Evolutionary conservation across 2,113 vertebrate genomes (phyloP).

Genomic region (Aspiorhynchus laticeps): DNA sequence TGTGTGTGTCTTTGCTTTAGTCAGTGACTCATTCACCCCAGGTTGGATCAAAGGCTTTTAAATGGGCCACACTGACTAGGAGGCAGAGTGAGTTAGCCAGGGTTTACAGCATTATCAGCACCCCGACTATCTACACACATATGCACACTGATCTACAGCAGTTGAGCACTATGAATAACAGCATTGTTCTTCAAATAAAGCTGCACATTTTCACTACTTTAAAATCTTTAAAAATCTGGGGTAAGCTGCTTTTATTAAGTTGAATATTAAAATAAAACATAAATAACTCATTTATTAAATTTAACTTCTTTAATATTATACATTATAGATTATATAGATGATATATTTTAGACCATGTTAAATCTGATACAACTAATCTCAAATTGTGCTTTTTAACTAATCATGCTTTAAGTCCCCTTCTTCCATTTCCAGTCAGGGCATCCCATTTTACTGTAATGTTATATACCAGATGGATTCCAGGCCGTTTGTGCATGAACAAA

Average conservation of each 20-base stretch:
- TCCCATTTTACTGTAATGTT: slow-evolving; percentile 34
- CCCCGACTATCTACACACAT: slow-evolving; percentile 40
- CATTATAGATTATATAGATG: background rate
- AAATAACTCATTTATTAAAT: background rate
- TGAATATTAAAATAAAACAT: background rate
- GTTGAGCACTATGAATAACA: slow-evolving; percentile 25
- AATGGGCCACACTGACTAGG: slow-evolving; percentile 37
- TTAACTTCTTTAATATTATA: background rate
- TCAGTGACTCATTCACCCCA: slow-evolving; percentile 56
- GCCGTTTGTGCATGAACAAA: slow-evolving; percentile 39
- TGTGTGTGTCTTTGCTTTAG: slow-evolving; percentile 42
- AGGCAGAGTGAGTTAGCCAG: slow-evolving; percentile 33
- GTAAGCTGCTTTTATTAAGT: background rate
- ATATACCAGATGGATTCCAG: slow-evolving; percentile 43
- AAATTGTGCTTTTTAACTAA: background rate
- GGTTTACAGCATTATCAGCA: slow-evolving; percentile 48
- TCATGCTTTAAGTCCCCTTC: background rate
- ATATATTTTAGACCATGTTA: background rate
- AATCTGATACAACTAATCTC: background rate
- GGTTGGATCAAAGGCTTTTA: slow-evolving; percentile 49
- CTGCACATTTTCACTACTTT: background rate
- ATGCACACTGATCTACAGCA: slow-evolving; percentile 39
- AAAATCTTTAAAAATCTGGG: background rate
- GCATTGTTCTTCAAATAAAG: slow-evolving; percentile 14
- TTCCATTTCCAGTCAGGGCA: slow-evolving; percentile 30